Conservation (phyloP, 2,113 vertebrate genomes). For the Rhombomys opimus region DNA sequence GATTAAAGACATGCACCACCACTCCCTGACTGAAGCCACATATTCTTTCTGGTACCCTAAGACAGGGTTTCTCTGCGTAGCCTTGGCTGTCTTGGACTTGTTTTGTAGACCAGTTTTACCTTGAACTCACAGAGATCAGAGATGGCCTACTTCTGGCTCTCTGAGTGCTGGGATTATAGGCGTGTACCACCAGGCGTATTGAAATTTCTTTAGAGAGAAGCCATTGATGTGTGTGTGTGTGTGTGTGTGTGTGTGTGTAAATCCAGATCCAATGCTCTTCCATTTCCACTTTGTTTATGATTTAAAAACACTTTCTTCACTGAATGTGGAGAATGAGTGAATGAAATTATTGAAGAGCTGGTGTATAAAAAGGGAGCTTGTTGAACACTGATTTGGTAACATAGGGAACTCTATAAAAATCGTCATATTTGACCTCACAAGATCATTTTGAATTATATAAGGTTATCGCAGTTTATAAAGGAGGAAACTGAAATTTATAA, state of each 20-base stretch:
- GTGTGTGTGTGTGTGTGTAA: neutral
- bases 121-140: no score
- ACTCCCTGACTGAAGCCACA: no score
- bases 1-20: no score
- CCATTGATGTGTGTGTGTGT: no score
- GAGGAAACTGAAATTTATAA: constrained; percentile 20
- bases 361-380: constrained; percentile 2
- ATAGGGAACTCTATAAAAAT: neutral
- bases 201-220: no score
- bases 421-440: constrained; percentile 21
- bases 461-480: neutral
- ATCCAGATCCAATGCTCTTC: neutral
- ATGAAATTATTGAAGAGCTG: neutral
- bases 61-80: no score
- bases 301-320: constrained; percentile 38
- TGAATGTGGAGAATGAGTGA: constrained; percentile 21
- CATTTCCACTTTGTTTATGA: constrained; percentile 15
- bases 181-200: no score
- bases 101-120: no score
- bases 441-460: constrained; percentile 19
- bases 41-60: no score
- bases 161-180: no score
- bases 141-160: no score
- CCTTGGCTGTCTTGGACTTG: no score
- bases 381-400: constrained; percentile 10